Percentiles rank a stretch among this genome's conserved stretches.
phyloP scores from a whole-genome alignment of 1,140 invertebrate genomes.

The Epicauta chinensis region DNA sequence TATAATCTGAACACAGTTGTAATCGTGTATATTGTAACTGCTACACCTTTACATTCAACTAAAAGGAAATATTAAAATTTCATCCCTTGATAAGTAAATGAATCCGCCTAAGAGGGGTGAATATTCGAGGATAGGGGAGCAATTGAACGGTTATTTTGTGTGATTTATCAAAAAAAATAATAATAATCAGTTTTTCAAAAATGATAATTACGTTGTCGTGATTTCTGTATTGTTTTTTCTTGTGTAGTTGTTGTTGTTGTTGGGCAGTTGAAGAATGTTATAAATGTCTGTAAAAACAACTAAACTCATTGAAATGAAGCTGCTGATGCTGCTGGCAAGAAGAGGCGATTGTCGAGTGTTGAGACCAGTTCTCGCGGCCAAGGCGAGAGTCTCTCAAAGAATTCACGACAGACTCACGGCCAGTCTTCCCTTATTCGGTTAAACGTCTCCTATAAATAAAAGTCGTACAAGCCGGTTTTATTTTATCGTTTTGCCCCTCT shows the following conservation, averaged over 20 bases:
- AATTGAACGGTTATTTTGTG: no score
- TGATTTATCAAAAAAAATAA: no score
- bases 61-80: slow-evolving; percentile 18
- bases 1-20: not conserved
- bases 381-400: slow-evolving; percentile 19
- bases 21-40: slow-evolving; percentile 1
- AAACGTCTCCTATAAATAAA: slow-evolving; percentile 26
- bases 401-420: slow-evolving; percentile 17
- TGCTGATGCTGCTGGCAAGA: slow-evolving; percentile 1
- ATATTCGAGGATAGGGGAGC: no score
- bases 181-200: no score
- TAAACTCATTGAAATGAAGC: no score
- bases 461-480: slow-evolving; percentile 21
- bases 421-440: slow-evolving; percentile 29
- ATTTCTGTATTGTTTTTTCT: no score
- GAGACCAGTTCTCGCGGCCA: slow-evolving; percentile 24
- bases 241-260: no score
- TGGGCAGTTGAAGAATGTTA: no score
- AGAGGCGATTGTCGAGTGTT: slow-evolving; percentile 6
- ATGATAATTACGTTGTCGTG: no score
- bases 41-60: not conserved
- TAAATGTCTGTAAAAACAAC: no score
- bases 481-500: slow-evolving; percentile 8
- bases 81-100: slow-evolving; percentile 9
- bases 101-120: not conserved